These are phyloP conservation scores for Plemyria rubiginata DNA, from an alignment of 2,888 invertebrate genomes.

Conservation along the genomic window DNA sequence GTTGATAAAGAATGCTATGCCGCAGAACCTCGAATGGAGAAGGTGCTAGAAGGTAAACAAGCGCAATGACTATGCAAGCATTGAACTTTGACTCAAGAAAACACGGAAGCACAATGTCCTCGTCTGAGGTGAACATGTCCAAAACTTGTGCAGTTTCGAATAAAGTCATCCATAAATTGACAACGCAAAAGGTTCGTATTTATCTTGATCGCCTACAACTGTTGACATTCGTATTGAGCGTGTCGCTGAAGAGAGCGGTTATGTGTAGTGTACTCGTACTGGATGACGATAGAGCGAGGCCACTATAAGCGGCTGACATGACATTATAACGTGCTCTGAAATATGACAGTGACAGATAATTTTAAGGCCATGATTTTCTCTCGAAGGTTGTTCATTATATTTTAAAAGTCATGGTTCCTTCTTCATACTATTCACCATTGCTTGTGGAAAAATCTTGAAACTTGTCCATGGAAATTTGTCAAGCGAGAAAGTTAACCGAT, in stretches of 20 bases:
- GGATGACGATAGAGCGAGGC: constrained; percentile 43
- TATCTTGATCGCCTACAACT: constrained; percentile 18
- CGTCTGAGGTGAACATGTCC: constrained; percentile 25
- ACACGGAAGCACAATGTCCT: constrained; percentile 27
- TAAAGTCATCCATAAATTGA: constrained; percentile 19
- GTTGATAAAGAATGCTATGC: constrained; percentile 1
- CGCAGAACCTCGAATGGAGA: constrained; percentile 13
- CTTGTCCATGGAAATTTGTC: background rate
- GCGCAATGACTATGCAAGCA: constrained; percentile 32
- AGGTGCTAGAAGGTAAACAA: constrained; percentile 21
- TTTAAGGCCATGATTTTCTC: constrained; percentile 17
- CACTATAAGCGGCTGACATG: constrained; percentile 25
- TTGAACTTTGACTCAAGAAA: constrained; percentile 29
- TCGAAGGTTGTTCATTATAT: constrained; percentile 7
- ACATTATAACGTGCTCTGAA: constrained; percentile 25
- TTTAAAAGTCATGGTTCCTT: background rate
- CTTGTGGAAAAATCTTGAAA: background rate
- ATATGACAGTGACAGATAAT: constrained; percentile 25
- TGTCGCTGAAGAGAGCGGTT: constrained; percentile 1
- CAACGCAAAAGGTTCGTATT: background rate
- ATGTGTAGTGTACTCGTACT: background rate
- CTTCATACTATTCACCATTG: background rate
- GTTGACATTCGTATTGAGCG: constrained; percentile 1
- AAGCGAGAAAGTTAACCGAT: background rate
- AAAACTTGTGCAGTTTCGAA: constrained; percentile 27